A percentile compares a stretch with the other conserved stretches of the same genome.
Conservation (phyloP, 2,797 vertebrate genomes). For the Gymnothorax reevesii region DNA sequence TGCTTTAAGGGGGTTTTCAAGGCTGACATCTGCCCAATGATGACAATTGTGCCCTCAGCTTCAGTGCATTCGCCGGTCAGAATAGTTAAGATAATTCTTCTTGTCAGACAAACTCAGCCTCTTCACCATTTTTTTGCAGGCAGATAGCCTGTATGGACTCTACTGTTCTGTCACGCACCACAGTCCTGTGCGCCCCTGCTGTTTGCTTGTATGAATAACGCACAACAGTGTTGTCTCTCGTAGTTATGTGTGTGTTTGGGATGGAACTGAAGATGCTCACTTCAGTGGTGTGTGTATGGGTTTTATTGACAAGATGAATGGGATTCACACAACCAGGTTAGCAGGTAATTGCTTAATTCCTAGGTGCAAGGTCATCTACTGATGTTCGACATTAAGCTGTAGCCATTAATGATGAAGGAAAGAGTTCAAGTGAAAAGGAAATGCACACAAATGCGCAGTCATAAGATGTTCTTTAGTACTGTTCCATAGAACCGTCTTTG, state of each 20-base stretch:
- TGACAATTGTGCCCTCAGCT: constrained; percentile 18
- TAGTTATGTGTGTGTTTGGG: background rate
- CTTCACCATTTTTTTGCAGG: background rate
- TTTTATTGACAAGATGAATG: background rate
- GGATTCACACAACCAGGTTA: background rate
- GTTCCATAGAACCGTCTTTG: background rate
- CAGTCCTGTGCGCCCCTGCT: background rate
- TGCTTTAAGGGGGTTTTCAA: background rate
- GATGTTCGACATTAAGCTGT: background rate
- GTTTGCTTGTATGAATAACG: background rate
- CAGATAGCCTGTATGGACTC: background rate
- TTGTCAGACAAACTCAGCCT: background rate
- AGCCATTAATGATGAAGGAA: background rate
- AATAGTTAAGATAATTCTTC: background rate
- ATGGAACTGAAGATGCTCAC: background rate
- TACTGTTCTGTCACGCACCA: background rate
- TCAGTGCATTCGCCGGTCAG: background rate
- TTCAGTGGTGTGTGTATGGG: background rate
- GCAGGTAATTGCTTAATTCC: background rate
- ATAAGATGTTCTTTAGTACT: background rate
- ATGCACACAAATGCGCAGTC: background rate
- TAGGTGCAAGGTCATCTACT: background rate
- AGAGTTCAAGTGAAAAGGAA: background rate
- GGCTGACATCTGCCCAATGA: constrained; percentile 15
- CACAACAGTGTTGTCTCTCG: background rate